Evolutionary conservation across 2,797 vertebrate species (phyloP).

Genomic region (Borostomias antarcticus): DNA sequence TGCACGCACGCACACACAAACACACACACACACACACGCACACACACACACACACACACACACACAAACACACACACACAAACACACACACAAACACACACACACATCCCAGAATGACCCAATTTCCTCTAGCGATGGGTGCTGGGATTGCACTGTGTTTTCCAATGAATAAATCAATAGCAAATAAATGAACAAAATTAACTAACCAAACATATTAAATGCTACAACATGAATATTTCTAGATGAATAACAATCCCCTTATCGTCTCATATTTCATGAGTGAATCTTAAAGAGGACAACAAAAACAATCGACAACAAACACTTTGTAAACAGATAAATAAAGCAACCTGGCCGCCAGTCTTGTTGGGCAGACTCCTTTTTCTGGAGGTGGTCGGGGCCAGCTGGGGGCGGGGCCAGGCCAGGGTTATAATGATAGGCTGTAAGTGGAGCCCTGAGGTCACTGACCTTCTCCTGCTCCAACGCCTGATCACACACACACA

Average conservation of each 20-base stretch:
- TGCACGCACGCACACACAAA: neutral
- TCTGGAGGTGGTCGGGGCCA: no score
- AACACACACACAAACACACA: conserved; percentile 10
- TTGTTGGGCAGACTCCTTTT: no score
- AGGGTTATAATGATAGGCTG: no score
- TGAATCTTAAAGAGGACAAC: no score
- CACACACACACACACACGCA: conserved; percentile 16
- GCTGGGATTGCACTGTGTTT: conserved; percentile 55
- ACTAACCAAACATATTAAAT: neutral
- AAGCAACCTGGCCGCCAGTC: no score
- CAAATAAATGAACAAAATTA: conserved; percentile 9
- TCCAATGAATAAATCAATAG: conserved; percentile 53
- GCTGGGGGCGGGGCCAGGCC: no score
- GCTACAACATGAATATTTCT: neutral
- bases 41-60: conserved; percentile 35
- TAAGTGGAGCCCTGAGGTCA: no score
- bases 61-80: conserved; percentile 21
- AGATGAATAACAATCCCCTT: neutral
- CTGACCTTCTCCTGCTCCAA: no score
- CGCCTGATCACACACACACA: conserved; percentile 5
- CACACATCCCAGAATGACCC: conserved; percentile 15
- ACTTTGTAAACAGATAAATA: no score
- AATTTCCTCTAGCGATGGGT: conserved; percentile 41
- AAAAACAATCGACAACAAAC: no score
- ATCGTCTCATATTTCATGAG: neutral